A percentile compares a stretch with the other conserved stretches of the same genome.
Evolutionary conservation across 2,113 vertebrate genomes (phyloP).

Genomic region (Ictalurus furcatus): DNA sequence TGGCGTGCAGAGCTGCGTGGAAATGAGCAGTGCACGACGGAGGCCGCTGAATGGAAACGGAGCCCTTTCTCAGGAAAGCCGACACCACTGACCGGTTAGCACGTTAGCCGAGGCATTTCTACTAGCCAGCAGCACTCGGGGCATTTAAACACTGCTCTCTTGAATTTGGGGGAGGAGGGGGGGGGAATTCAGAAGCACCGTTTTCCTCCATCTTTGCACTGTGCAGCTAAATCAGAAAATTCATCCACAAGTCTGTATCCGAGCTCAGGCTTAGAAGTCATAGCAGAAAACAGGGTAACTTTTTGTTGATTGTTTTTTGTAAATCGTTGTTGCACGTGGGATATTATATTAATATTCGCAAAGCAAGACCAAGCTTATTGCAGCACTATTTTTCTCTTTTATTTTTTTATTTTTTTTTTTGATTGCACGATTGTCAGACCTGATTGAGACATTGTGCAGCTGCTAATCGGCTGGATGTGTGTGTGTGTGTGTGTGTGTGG

Average conservation of each 20-base stretch:
- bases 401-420: neutral
- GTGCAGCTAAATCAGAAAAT: neutral
- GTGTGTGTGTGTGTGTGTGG: neutral
- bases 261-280: constrained; percentile 17
- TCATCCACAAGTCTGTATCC: neutral
- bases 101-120: constrained; percentile 58
- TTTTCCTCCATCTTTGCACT: constrained; percentile 35
- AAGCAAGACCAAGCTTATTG: neutral
- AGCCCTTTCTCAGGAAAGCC: constrained; percentile 51
- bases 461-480: neutral
- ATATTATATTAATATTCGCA: neutral
- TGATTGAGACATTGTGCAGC: constrained; percentile 17
- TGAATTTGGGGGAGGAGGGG: constrained; percentile 32
- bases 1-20: constrained; percentile 66
- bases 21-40: constrained; percentile 66
- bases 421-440: neutral
- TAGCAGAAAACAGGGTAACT: constrained; percentile 31
- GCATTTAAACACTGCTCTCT: constrained; percentile 49
- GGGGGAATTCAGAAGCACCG: neutral
- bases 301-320: neutral
- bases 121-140: constrained; percentile 34
- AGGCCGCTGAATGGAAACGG: constrained; percentile 70
- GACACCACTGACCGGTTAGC: constrained; percentile 59
- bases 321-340: neutral
- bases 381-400: neutral